Conservation (phyloP, 2,888 invertebrate species). For the Myathropa florea region DNA sequence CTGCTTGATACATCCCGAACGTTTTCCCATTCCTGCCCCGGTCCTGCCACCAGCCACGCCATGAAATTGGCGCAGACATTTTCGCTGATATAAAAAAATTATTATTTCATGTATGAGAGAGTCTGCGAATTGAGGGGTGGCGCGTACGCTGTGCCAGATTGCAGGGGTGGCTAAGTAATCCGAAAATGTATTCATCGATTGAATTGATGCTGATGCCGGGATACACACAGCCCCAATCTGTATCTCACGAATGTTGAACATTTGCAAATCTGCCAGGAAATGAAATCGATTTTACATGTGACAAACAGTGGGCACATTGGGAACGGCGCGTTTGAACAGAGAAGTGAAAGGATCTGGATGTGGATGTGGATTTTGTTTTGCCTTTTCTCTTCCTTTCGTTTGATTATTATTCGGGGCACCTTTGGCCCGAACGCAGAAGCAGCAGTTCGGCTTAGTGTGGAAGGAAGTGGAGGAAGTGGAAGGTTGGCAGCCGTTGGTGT, state of each 20-base stretch:
- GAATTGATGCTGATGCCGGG: conserved; percentile 40
- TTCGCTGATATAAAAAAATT: conserved; percentile 39
- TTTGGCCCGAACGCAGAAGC: not conserved
- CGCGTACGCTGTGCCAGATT: conserved; percentile 37
- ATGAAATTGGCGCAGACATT: conserved; percentile 47
- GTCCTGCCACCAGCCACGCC: not conserved
- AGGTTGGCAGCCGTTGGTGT: conserved; percentile 21
- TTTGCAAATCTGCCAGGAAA: conserved; percentile 65
- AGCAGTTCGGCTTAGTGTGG: not conserved
- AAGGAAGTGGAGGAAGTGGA: no score
- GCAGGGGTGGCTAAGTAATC: conserved; percentile 51
- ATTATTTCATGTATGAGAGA: conserved; percentile 52
- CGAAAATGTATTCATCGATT: conserved; percentile 66
- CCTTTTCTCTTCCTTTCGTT: conserved; percentile 14
- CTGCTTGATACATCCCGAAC: conserved; percentile 14
- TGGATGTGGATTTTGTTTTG: conserved; percentile 39
- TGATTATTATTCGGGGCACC: not conserved
- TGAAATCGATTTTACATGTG: conserved; percentile 68
- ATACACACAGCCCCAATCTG: conserved; percentile 50
- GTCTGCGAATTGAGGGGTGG: conserved; percentile 28
- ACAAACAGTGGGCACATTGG: conserved; percentile 45
- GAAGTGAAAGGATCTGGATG: conserved; percentile 22
- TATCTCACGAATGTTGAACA: conserved; percentile 59
- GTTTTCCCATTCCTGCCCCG: not conserved
- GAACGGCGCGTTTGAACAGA: not conserved